phyloP scores from a whole-genome alignment of 2,113 vertebrate species.

The Panthera tigris region DNA sequence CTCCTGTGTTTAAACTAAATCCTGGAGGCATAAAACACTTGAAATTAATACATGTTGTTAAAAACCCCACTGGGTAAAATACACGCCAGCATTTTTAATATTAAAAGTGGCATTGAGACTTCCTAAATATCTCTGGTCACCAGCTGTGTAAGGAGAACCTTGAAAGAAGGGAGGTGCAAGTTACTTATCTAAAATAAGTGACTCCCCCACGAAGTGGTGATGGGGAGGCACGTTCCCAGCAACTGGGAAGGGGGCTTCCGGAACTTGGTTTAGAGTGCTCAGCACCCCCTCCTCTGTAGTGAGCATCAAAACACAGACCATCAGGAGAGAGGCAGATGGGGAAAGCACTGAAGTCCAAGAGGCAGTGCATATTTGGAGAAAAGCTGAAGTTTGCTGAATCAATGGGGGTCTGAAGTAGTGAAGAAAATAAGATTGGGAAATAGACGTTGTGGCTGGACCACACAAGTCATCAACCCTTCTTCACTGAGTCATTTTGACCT shows the following conservation, averaged over 20 bases:
- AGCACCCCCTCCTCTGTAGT: too few relatives aligned
- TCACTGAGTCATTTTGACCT: not conserved
- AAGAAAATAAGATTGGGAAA: not conserved
- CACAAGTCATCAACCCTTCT: not conserved
- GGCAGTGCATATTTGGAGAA: not conserved
- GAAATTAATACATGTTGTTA: not conserved
- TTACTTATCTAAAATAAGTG: not conserved
- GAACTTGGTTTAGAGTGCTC: not conserved
- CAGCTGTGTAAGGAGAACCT: not conserved
- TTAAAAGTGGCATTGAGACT: not conserved
- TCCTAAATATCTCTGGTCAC: not conserved
- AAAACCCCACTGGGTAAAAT: not conserved
- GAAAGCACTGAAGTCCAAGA: not conserved
- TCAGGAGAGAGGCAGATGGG: not conserved
- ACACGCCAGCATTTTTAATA: not conserved
- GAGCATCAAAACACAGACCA: not conserved
- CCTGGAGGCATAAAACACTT: not conserved
- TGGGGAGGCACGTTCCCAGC: not conserved
- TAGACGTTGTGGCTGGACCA: not conserved
- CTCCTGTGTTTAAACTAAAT: constrained; percentile 3
- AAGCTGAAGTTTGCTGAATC: not conserved
- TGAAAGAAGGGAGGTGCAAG: constrained; percentile 24
- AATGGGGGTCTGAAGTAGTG: not conserved
- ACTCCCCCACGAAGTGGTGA: not conserved
- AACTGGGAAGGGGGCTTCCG: not conserved